Evolutionary conservation across 2,113 vertebrate genomes (phyloP), one percentile per base, ranked within the genome.

Genomic region (Plotosus lineatus): DNA sequence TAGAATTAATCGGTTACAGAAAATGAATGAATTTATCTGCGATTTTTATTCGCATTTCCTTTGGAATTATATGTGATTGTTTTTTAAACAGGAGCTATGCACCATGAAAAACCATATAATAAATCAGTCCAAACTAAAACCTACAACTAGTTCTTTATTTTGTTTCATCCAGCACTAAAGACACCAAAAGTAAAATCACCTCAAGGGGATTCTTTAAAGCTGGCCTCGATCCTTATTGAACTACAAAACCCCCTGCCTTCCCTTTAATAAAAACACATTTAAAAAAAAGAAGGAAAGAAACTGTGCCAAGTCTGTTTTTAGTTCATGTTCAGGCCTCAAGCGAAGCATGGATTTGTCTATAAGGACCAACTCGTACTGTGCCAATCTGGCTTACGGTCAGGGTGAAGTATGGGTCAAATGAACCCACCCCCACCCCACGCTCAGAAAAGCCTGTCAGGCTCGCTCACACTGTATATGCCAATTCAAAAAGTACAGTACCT

Each of bases 291-390:
- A 3, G 23, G 10, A 1, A 36, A 56, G 68, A 80, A 48, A 15
- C 51, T 21, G 72, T 78, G 77, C 71, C 31, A 82, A 75, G 56
- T 82, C 77, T 12, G 3, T 76, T 68, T 79, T 68, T 50, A 58
- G 50, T 76, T 79, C 26, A 75, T 61, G 36, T 33, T 46, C 77
- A 50, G 75, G 40, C 60, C 75, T 65, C 71, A 46, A 76, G 46
- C 61, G 44, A 53, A 51, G 75, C 75, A 65, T 42, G 19, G 28
- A 53, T 55, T 74, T 76, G 36, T 38, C 73, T 6, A 26, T 36
- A 75, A 68, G 40, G 51, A 68, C 50, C 61, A 69, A 44, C 38
- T 56, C 31, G 50, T 19, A 55, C 65, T 50, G 63, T 75, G 72
- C 79, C 48, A 82, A 66, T 44, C 38, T 76, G 80, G 71, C 71